Base-by-base conservation (phyloP, 2,113 vertebrate genomes). In the Daphoenositta chrysoptera region DNA sequence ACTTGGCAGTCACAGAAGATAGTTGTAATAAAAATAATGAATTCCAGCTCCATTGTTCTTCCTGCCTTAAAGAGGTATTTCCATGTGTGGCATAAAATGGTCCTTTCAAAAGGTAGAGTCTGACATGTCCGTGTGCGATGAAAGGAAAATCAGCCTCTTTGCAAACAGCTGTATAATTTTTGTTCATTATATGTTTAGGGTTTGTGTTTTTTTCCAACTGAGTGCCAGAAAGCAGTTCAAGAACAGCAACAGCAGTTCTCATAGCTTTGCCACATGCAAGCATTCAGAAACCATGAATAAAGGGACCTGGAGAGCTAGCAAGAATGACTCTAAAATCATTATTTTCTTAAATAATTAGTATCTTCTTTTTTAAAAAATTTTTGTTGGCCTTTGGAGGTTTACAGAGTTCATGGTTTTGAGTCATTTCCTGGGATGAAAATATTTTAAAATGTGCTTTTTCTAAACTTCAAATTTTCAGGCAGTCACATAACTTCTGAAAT, bases 1-100 rank as follows among this genome's bases (percentile, higher is more conserved):
- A 65, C 80, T 95, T 96, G 96, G 94, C 64, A 2, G 69, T 76
- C 22, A 39, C 26, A 87, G 71, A 37, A 93, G 64, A 71, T 91
- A 95, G 89, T 90, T 94, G 80, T 88, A 75, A 82, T 56, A 84
- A 56, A 93, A 75, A 92, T 94, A 64, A 83, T 71, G 51, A 90
- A 85, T 94, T 94, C 69, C 68, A 64, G 24, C 48, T 84, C 72
- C 86, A 84, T 72, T 90, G 92, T 93, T 65, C 64, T 93, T 93
- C 72, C 69, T 3, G 0, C 79, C 47, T 83, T 82, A 84, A 90
- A 90, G 47, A 58, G 45, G 8, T 77, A 78, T 93, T 96, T 96
- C 83, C 47, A 60, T 81, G 37, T 63, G 87, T 6, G 3, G n/a
- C 10, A 6, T 61, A 58, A 87, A 85, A 61, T 22, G 39, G 44